Evolutionary conservation across 1,140 invertebrate genomes (phyloP).

Genomic region (Laupala kohalensis): DNA sequence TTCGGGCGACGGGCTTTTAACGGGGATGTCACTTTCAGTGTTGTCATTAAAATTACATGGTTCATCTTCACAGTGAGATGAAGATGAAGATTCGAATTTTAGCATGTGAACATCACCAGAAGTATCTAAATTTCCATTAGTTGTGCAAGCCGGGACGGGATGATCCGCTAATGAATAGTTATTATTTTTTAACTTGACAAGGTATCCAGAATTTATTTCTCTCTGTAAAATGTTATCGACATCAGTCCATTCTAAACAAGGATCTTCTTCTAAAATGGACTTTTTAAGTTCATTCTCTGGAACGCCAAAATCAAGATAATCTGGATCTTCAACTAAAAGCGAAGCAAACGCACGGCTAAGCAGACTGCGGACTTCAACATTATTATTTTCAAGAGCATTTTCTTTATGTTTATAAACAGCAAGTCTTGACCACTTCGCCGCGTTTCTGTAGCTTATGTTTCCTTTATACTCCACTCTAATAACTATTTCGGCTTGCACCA

Average conservation of each 20-base stretch:
- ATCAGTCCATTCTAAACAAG: constrained; percentile 47
- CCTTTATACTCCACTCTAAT: constrained; percentile 79
- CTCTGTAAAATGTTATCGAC: constrained; percentile 48
- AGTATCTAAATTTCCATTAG: neutral
- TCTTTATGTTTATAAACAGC: constrained; percentile 32
- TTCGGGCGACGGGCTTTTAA: neutral
- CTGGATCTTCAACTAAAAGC: constrained; percentile 51
- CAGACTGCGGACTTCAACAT: constrained; percentile 29
- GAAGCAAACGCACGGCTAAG: constrained; percentile 52
- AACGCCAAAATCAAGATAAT: constrained; percentile 54
- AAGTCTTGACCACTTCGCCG: constrained; percentile 48
- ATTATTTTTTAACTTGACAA: constrained; percentile 49
- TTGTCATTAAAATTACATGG: neutral
- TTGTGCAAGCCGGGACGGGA: constrained; percentile 4
- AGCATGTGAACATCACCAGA: constrained; percentile 1
- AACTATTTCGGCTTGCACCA: constrained; percentile 61
- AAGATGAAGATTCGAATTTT: constrained; percentile 5
- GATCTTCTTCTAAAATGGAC: constrained; percentile 45
- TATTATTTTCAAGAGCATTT: constrained; percentile 30
- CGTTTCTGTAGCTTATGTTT: constrained; percentile 68
- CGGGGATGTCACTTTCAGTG: neutral
- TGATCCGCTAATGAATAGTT: constrained; percentile 43
- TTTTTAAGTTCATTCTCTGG: constrained; percentile 46
- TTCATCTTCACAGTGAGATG: neutral
- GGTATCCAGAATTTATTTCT: constrained; percentile 47